Conservation (phyloP, 1,140 invertebrate genomes). For the Drosophila watanabei region DNA sequence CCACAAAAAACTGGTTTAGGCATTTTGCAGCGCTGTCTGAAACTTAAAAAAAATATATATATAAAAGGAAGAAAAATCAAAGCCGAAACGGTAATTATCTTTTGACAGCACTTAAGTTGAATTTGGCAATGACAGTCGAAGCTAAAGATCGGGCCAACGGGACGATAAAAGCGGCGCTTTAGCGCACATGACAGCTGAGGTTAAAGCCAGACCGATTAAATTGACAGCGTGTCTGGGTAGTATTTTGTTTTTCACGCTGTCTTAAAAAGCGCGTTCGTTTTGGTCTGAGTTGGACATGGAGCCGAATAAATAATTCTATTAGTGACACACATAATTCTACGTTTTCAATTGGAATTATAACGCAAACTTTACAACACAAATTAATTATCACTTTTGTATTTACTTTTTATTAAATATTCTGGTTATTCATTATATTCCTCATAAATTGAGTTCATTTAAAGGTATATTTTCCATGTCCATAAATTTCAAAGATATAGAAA, state of each 20-base stretch:
- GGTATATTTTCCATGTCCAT: too few species aligned
- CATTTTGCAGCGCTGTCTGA: constrained; percentile 25
- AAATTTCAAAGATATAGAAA: too few species aligned
- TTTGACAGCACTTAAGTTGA: constrained; percentile 81
- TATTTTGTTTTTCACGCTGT: constrained; percentile 47
- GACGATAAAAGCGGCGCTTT: constrained; percentile 66
- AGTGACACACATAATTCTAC: constrained; percentile 22
- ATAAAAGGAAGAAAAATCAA: constrained; percentile 38
- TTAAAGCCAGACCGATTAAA: constrained; percentile 71
- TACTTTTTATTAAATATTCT: neutral
- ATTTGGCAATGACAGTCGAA: constrained; percentile 72
- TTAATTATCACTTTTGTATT: neutral
- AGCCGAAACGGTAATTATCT: constrained; percentile 78
- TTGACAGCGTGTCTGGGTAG: constrained; percentile 60
- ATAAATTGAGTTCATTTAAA: too few species aligned
- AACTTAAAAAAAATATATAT: constrained; percentile 17
- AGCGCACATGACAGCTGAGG: constrained; percentile 63
- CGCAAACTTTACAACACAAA: neutral
- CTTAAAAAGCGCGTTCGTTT: constrained; percentile 40
- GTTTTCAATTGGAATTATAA: neutral
- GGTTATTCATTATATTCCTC: neutral
- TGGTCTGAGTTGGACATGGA: constrained; percentile 14
- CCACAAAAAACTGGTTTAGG: constrained; percentile 57
- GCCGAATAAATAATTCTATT: constrained; percentile 19
- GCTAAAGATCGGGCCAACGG: constrained; percentile 55